Evolutionary conservation across 1,140 invertebrate genomes (phyloP).

Genomic region (Drosophila grimshawi): DNA sequence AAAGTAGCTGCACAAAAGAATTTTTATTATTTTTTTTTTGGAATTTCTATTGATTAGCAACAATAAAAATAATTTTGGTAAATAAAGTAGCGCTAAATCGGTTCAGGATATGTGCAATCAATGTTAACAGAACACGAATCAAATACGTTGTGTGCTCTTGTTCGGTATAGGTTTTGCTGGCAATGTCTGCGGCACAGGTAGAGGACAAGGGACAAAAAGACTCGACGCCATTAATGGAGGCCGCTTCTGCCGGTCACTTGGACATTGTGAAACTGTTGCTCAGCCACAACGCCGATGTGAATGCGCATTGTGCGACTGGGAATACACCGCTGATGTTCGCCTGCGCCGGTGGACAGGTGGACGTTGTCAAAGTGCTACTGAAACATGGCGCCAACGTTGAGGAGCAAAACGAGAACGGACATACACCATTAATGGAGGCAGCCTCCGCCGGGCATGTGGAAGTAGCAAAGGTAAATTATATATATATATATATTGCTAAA

Average conservation of each 20-base stretch:
- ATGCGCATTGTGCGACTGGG: slow-evolving; percentile 97
- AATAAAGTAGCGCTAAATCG: neutral
- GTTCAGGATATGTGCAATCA: neutral
- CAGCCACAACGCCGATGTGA: slow-evolving; percentile 96
- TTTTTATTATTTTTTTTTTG: no score
- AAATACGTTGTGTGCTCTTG: slow-evolving; percentile 3
- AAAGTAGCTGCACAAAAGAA: neutral
- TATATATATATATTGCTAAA: neutral
- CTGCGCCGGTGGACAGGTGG: slow-evolving; percentile 97
- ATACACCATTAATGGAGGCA: slow-evolving; percentile 99
- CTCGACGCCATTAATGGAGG: slow-evolving; percentile 98
- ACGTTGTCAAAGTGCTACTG: slow-evolving; percentile 95
- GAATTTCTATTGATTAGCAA: no score
- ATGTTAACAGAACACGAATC: neutral
- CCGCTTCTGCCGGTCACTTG: slow-evolving; percentile 96
- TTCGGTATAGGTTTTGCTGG: slow-evolving; percentile 91
- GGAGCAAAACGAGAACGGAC: slow-evolving; percentile 99
- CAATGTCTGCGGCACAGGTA: slow-evolving; percentile 98
- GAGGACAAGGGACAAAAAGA: slow-evolving; percentile 97
- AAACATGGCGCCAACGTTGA: slow-evolving; percentile 97
- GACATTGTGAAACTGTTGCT: slow-evolving; percentile 97
- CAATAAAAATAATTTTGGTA: no score
- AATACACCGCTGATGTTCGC: slow-evolving; percentile 99
- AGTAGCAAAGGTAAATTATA: slow-evolving; percentile 90
- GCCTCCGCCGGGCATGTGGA: slow-evolving; percentile 98